phyloP scores from a whole-genome alignment of 2,888 invertebrate species.

The Junonia oenone region DNA sequence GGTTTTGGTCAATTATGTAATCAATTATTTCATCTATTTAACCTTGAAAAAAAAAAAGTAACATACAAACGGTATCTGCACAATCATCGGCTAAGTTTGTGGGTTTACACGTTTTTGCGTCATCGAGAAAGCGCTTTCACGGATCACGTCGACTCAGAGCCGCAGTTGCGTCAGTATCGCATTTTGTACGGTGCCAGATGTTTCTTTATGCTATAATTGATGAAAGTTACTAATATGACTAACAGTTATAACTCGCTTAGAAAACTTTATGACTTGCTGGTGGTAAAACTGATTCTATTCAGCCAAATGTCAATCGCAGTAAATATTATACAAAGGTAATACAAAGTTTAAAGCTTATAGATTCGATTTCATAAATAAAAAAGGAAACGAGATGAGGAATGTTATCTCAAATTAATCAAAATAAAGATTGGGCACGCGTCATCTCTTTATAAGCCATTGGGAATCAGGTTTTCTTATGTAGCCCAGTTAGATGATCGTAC shows the following conservation, averaged over 20 bases:
- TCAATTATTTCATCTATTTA: neutral
- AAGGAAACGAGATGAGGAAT: neutral
- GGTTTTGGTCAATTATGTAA: neutral
- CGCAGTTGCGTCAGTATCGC: conserved; percentile 26
- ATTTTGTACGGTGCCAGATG: conserved; percentile 6
- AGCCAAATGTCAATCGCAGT: no score
- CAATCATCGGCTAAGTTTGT: conserved; percentile 20
- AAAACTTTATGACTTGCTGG: no score
- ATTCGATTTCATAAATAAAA: neutral
- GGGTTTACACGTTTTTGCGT: conserved; percentile 34
- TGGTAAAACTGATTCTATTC: no score
- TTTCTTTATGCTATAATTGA: conserved; percentile 1
- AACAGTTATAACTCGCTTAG: neutral
- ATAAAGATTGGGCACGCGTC: neutral
- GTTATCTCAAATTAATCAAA: neutral
- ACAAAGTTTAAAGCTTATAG: neutral
- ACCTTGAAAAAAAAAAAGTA: neutral
- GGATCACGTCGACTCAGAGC: conserved; percentile 22
- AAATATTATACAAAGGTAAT: no score
- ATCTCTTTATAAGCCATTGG: neutral
- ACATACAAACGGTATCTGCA: conserved; percentile 7
- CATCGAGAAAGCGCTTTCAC: conserved; percentile 38
- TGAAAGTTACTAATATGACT: neutral
- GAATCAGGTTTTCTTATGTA: neutral
- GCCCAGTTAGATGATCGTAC: conserved; percentile 3